Conservation (phyloP, 30 jellyfish, hydroid and myxozoan species). For the Pelagia noctiluca region DNA sequence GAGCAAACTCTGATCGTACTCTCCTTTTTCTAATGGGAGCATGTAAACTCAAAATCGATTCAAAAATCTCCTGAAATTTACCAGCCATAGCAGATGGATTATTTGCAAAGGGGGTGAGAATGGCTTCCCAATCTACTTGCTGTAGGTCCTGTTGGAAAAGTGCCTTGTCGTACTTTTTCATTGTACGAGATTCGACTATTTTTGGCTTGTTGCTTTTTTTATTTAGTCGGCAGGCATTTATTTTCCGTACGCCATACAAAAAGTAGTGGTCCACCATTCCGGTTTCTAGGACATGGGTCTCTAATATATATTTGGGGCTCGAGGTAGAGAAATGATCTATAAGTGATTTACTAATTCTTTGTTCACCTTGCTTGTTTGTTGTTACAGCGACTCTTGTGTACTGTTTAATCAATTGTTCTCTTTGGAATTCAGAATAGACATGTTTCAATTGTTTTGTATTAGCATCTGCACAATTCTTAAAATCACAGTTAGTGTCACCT, state of each 20-base stretch:
- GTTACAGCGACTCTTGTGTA: constrained; percentile 24
- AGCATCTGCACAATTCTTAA: constrained; percentile 2
- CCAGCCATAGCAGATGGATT: constrained; percentile 27
- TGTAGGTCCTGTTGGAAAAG: constrained; percentile 37
- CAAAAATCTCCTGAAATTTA: constrained; percentile 44
- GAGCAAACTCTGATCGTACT: constrained; percentile 58
- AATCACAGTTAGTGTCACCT: constrained; percentile 57
- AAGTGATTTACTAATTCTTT: constrained; percentile 28
- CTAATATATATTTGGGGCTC: constrained; percentile 49
- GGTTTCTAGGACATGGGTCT: constrained; percentile 43
- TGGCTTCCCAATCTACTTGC: constrained; percentile 62
- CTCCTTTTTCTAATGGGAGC: constrained; percentile 68
- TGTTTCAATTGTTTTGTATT: not conserved
- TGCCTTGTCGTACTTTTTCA: constrained; percentile 22
- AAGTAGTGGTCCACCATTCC: constrained; percentile 55
- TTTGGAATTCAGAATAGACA: not conserved
- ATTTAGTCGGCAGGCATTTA: constrained; percentile 59
- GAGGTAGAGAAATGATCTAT: constrained; percentile 48
- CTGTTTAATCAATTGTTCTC: not conserved
- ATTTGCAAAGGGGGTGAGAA: constrained; percentile 21
- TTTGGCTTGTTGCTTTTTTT: constrained; percentile 9
- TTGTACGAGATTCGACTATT: constrained; percentile 17
- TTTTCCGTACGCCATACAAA: constrained; percentile 48
- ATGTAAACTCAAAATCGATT: constrained; percentile 51
- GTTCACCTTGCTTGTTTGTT: constrained; percentile 31